Conservation (phyloP, 1,140 invertebrate species). For the Callitettix versicolor region DNA sequence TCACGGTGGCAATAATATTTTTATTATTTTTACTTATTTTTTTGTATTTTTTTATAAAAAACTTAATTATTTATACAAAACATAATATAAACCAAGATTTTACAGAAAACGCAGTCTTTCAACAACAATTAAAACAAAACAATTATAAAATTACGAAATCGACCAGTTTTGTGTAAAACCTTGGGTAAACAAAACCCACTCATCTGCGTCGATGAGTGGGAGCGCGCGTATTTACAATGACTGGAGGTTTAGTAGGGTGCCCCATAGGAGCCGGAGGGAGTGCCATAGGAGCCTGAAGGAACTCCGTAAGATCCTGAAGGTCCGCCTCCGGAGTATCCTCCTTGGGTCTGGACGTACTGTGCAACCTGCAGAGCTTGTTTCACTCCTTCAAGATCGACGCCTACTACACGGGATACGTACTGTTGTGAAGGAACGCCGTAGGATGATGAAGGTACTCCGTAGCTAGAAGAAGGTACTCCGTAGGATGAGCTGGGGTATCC, state of each 20-base stretch:
- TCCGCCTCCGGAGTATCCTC: slow-evolving; percentile 32
- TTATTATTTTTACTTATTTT: slow-evolving; percentile 18
- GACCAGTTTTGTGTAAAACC: slow-evolving; percentile 3
- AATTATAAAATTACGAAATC: slow-evolving; percentile 1
- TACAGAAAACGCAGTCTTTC: background rate
- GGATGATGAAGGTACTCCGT: slow-evolving; percentile 38
- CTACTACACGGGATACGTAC: slow-evolving; percentile 51
- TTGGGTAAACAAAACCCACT: background rate
- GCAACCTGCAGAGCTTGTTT: slow-evolving; percentile 66
- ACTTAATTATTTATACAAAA: slow-evolving; percentile 13
- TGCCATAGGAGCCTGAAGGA: slow-evolving; percentile 49
- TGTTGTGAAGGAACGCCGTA: slow-evolving; percentile 40
- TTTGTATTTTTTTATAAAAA: slow-evolving; percentile 18
- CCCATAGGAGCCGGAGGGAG: slow-evolving; percentile 47
- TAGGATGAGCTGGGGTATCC: slow-evolving; percentile 31
- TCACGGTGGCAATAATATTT: slow-evolving; percentile 20
- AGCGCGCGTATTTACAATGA: background rate
- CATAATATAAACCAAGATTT: slow-evolving; percentile 4
- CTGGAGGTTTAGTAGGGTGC: slow-evolving; percentile 29
- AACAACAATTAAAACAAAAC: slow-evolving; percentile 2
- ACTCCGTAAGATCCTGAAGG: slow-evolving; percentile 40
- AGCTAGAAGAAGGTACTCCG: slow-evolving; percentile 40
- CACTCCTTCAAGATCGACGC: slow-evolving; percentile 61
- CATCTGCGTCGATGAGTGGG: slow-evolving; percentile 3
- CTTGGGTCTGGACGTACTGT: slow-evolving; percentile 48